These are phyloP conservation scores for Pseudomyrmex sp. DNA, from an alignment of 1,140 invertebrate genomes.

Conservation along the genomic window DNA sequence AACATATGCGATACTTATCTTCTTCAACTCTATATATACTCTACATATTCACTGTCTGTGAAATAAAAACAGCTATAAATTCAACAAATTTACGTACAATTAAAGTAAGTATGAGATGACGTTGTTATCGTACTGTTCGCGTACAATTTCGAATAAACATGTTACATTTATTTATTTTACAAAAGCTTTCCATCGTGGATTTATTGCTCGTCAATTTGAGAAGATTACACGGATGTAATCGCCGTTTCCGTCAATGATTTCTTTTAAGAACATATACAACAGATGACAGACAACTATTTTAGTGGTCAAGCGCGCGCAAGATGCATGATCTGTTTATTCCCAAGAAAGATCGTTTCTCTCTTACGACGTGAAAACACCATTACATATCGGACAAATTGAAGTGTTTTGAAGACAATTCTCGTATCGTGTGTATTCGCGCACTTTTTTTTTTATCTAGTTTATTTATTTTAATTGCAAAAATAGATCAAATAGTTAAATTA, in stretches of 20 bases:
- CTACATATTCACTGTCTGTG: neutral
- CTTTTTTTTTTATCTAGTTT: neutral
- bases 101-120: neutral
- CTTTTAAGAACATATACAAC: neutral
- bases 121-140: neutral
- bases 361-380: neutral
- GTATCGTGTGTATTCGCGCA: neutral
- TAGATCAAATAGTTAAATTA: too few species aligned
- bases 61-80: neutral
- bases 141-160: neutral
- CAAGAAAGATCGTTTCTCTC: neutral
- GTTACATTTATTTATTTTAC: too few species aligned
- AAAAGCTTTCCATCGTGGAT: slow-evolving; percentile 23
- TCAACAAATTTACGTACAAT: too few species aligned
- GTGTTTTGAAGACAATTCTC: neutral
- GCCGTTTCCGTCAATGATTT: neutral
- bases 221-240: slow-evolving; percentile 24
- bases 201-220: slow-evolving; percentile 6
- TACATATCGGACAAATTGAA: neutral
- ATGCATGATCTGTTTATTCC: neutral
- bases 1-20: neutral
- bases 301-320: neutral
- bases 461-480: neutral
- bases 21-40: neutral
- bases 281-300: slow-evolving; percentile 5